Conservation (phyloP, 1,140 invertebrate genomes). For the Lordiphosa stackelbergi region DNA sequence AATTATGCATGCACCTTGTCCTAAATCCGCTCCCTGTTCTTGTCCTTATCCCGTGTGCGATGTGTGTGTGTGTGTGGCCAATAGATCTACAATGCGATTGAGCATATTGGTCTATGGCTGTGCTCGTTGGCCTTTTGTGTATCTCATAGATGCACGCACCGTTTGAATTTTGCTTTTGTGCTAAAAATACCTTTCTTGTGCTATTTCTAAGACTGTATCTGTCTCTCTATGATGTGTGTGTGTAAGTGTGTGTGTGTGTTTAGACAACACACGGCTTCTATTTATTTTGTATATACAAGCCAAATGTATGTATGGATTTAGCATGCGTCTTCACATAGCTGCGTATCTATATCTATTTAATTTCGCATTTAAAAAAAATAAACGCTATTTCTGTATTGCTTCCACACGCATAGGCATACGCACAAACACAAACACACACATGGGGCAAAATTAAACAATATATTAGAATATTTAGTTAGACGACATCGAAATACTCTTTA, state of each 20-base stretch:
- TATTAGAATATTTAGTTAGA: slow-evolving; percentile 6
- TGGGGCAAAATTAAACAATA: slow-evolving; percentile 3
- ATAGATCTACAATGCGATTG: slow-evolving; percentile 2
- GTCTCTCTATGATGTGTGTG: neutral
- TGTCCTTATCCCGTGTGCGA: neutral
- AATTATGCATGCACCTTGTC: slow-evolving; percentile 6
- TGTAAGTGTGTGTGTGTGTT: slow-evolving; percentile 7
- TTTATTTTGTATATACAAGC: slow-evolving; percentile 10
- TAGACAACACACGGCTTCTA: slow-evolving; percentile 11
- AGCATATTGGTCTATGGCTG: neutral
- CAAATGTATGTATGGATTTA: slow-evolving; percentile 1
- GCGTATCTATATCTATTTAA: slow-evolving; percentile 13
- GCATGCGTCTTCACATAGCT: neutral
- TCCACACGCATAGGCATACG: slow-evolving; percentile 1
- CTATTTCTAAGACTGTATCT: slow-evolving; percentile 8
- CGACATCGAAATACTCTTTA: neutral
- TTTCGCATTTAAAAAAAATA: slow-evolving; percentile 7
- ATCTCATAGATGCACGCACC: slow-evolving; percentile 10
- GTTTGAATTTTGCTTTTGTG: slow-evolving; percentile 5
- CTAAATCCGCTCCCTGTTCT: neutral
- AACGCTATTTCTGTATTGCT: slow-evolving; percentile 6
- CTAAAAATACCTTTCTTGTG: slow-evolving; percentile 11
- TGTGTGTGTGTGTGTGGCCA: slow-evolving; percentile 2
- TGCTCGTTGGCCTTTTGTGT: slow-evolving; percentile 9
- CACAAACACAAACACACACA: neutral